These are phyloP conservation scores for Orientallactaga sibirica DNA, from an alignment of 2,797 vertebrate genomes.

Conservation along the genomic window DNA sequence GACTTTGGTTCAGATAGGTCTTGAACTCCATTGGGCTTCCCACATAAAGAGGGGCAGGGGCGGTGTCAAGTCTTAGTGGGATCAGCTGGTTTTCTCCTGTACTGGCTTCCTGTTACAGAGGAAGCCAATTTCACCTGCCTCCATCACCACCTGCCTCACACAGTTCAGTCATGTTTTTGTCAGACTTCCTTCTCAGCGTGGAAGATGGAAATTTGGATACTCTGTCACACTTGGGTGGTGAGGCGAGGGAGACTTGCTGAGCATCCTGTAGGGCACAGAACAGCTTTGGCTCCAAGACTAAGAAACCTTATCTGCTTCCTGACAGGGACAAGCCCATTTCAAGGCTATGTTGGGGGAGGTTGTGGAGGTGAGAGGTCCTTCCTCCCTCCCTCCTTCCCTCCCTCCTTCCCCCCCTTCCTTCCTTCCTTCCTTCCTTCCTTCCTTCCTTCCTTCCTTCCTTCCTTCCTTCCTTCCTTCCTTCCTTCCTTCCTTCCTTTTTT, in stretches of 20 bases:
- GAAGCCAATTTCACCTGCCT: background rate
- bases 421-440: no score
- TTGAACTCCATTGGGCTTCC: slow-evolving; percentile 17
- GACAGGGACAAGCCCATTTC: background rate
- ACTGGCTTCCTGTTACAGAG: background rate
- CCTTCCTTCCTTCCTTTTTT: no score
- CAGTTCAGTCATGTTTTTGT: no score
- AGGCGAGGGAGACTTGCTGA: background rate
- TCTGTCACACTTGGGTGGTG: background rate
- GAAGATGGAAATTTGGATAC: background rate
- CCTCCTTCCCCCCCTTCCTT: no score
- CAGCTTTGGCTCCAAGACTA: background rate
- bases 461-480: no score
- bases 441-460: no score
- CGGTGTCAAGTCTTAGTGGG: background rate
- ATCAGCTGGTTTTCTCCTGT: background rate
- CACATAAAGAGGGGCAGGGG: background rate
- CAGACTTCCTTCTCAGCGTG: background rate
- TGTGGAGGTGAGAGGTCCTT: background rate
- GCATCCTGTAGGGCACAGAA: background rate
- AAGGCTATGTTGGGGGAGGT: background rate
- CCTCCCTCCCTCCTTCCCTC: no score
- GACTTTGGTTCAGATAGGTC: background rate
- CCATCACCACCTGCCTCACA: background rate
- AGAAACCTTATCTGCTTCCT: background rate